Percentiles rank a stretch among this genome's conserved stretches.
These are phyloP conservation scores for Drosophila equinoxialis DNA, from an alignment of 1,140 invertebrate genomes.

Conservation along the genomic window DNA sequence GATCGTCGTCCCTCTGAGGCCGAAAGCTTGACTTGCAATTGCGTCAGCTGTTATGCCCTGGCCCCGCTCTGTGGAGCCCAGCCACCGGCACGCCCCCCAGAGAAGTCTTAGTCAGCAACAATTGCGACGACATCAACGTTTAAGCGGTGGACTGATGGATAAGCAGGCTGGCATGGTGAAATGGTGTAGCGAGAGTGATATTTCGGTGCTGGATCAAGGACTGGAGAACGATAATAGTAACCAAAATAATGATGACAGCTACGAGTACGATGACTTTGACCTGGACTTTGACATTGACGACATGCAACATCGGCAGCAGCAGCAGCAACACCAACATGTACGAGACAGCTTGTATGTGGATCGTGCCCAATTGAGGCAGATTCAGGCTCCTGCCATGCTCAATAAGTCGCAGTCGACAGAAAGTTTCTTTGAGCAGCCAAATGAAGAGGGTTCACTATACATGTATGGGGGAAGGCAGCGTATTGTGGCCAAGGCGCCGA, in stretches of 20 bases:
- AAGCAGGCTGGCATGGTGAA: conserved; percentile 60
- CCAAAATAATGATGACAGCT: conserved; percentile 60
- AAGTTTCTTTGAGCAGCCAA: conserved; percentile 79
- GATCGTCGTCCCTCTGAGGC: conserved; percentile 14
- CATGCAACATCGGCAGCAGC: conserved; percentile 32
- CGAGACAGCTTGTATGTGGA: conserved; percentile 61
- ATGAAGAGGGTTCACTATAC: conserved; percentile 77
- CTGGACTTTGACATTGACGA: conserved; percentile 48
- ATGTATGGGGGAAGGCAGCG: conserved; percentile 78
- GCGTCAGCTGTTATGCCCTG: conserved; percentile 76
- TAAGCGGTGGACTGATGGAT: conserved; percentile 63
- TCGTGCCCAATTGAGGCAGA: conserved; percentile 59
- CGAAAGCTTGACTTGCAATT: conserved; percentile 60
- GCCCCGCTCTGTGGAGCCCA: conserved; percentile 72
- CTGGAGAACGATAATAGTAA: conserved; percentile 39
- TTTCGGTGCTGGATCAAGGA: conserved; percentile 73
- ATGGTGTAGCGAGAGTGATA: conserved; percentile 81
- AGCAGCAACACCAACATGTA: conserved; percentile 40
- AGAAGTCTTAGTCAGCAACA: conserved; percentile 78
- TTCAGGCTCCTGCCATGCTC: conserved; percentile 54
- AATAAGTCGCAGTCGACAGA: conserved; percentile 77
- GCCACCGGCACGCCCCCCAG: conserved; percentile 69
- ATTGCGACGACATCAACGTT: conserved; percentile 68
- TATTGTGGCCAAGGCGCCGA: conserved; percentile 64
- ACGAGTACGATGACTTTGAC: conserved; percentile 71